Evolutionary conservation across 2,797 vertebrate genomes (phyloP).

Genomic region (Sebastes itinus): DNA sequence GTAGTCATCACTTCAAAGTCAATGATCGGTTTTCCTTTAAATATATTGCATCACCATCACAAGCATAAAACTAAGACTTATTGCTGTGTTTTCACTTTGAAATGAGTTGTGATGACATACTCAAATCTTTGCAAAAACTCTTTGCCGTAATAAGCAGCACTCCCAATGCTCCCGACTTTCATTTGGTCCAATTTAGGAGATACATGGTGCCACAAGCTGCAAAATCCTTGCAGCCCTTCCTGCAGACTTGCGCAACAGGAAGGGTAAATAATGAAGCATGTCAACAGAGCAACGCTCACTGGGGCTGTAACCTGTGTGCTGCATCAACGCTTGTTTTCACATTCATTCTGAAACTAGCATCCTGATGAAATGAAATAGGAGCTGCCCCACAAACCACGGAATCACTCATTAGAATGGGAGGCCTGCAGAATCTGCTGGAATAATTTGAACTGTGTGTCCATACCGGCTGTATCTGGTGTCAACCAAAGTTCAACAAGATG

Average conservation of each 20-base stretch:
- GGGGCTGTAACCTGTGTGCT: constrained; percentile 43
- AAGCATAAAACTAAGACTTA: constrained; percentile 11
- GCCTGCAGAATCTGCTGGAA: constrained; percentile 14
- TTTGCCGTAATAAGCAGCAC: constrained; percentile 37
- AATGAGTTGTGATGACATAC: constrained; percentile 60
- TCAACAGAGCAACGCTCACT: constrained; percentile 57
- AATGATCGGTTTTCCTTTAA: constrained; percentile 45
- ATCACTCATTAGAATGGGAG: constrained; percentile 30
- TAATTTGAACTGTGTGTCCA: constrained; percentile 5
- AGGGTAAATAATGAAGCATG: constrained; percentile 70
- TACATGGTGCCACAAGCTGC: constrained; percentile 33
- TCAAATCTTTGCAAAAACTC: constrained; percentile 41
- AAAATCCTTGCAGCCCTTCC: constrained; percentile 51
- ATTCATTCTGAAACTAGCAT: constrained; percentile 51
- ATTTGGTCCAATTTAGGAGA: constrained; percentile 64
- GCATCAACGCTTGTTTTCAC: constrained; percentile 53
- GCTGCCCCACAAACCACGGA: constrained; percentile 25
- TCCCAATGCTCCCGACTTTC: constrained; percentile 47
- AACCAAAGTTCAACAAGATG: constrained; percentile 59
- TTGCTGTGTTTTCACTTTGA: constrained; percentile 48
- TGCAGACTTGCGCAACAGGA: constrained; percentile 61
- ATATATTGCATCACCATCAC: constrained; percentile 47
- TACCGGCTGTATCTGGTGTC: constrained; percentile 10
- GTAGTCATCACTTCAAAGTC: constrained; percentile 39
- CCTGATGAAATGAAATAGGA: constrained; percentile 42